phyloP scores from a whole-genome alignment of 2,888 invertebrate genomes.

The Oegoconia quadripuncta region DNA sequence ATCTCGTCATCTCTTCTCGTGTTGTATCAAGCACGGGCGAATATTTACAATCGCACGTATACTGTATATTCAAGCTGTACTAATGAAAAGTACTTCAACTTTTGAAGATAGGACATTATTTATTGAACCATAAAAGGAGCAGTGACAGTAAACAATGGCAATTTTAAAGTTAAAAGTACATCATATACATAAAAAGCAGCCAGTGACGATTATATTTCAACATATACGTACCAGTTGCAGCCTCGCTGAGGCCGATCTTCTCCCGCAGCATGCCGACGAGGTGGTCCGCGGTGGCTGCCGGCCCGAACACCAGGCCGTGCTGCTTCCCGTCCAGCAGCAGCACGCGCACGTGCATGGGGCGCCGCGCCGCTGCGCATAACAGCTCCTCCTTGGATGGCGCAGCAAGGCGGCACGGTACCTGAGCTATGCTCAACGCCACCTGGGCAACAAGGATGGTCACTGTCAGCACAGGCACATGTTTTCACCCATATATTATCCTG shows the following conservation, averaged over 20 bases:
- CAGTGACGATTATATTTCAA: not conserved
- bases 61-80: too few species aligned
- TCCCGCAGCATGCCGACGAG: slow-evolving; percentile 92
- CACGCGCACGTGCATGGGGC: slow-evolving; percentile 94
- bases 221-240: slow-evolving; percentile 80
- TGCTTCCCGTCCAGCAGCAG: slow-evolving; percentile 97
- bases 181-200: not conserved
- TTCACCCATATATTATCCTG: too few species aligned
- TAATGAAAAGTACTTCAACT: too few species aligned
- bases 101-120: too few species aligned
- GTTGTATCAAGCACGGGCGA: too few species aligned
- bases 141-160: not conserved
- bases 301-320: slow-evolving; percentile 96
- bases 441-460: slow-evolving; percentile 21
- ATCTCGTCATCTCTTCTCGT: too few species aligned
- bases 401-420: slow-evolving; percentile 87
- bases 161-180: not conserved
- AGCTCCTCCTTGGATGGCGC: slow-evolving; percentile 96
- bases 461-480: too few species aligned
- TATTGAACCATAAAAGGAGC: too few species aligned
- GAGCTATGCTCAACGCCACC: slow-evolving; percentile 71
- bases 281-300: slow-evolving; percentile 94
- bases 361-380: slow-evolving; percentile 92
- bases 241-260: slow-evolving; percentile 91
- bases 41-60: too few species aligned